Evolutionary conservation across 1,140 invertebrate genomes (phyloP).

Genomic region (Anagrus nilaparvatae): DNA sequence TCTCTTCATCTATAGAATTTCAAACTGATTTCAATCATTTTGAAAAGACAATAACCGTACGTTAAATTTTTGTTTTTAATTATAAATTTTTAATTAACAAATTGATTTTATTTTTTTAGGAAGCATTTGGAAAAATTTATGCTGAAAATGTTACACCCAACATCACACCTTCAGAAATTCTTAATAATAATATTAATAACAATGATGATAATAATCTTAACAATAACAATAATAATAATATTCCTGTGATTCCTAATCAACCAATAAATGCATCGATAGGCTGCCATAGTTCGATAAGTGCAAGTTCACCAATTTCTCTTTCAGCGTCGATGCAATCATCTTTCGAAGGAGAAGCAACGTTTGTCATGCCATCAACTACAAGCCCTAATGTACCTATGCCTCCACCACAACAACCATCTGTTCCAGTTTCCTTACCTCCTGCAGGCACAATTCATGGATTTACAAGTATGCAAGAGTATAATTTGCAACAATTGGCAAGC

Average conservation of each 20-base stretch:
- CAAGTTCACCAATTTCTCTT: conserved; percentile 54
- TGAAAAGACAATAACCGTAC: conserved; percentile 50
- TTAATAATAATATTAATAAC: conserved; percentile 18
- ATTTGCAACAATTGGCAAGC: conserved; percentile 68
- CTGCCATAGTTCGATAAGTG: conserved; percentile 46
- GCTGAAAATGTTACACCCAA: conserved; percentile 45
- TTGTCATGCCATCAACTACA: conserved; percentile 33
- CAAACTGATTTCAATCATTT: conserved; percentile 71
- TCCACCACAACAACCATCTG: conserved; percentile 35
- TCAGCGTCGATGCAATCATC: conserved; percentile 63
- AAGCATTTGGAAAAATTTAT: conserved; percentile 61
- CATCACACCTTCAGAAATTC: conserved; percentile 18
- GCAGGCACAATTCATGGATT: conserved; percentile 44
- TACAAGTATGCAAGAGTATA: conserved; percentile 72
- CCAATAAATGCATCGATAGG: conserved; percentile 34
- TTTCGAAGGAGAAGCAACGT: conserved; percentile 55
- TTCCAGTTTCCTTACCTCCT: conserved; percentile 27
- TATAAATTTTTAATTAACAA: conserved; percentile 1
- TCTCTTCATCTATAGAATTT: conserved; percentile 70
- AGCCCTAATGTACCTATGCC: conserved; percentile 41
- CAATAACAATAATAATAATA: conserved; percentile 2
- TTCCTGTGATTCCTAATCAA: conserved; percentile 24
- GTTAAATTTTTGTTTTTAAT: conserved; percentile 19
- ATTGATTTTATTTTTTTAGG: conserved; percentile 37
- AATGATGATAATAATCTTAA: conserved; percentile 9